Evolutionary conservation across 2,797 vertebrate genomes (phyloP), one percentile per base, ranked within the genome.

Genomic region (Danio albolineatus): DNA sequence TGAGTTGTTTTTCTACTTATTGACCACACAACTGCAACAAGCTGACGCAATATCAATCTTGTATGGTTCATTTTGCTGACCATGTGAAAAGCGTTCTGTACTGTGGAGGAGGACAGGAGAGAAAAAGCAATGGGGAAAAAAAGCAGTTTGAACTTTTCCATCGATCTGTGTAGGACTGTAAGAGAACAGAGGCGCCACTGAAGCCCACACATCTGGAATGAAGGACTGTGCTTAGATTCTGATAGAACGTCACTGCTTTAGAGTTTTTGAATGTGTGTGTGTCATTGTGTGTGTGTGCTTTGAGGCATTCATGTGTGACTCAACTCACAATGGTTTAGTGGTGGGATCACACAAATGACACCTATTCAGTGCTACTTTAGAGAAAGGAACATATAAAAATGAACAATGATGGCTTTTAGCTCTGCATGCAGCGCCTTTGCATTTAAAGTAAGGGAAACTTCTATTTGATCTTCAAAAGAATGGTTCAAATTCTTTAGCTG

Each of bases 101-200:
- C 10, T 76, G 36, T 39, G 39, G 73, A 70, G 56, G 67, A 78
- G 76, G 70, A 79, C 74, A 82, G 65, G 76, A 57, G 53, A 71
- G 67, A 78, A 69, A 56, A 79, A 48, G 17, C 16, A 70, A 54
- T 39, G 21, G 64, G 17, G 67, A 56, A 62, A 64, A 76, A 62
- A 82, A 56, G 38, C 57, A 21, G 13, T 82, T 62, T 73, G 41
- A 65, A 86, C 48, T 65, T 65, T 79, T 77, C 76, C 66, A 86
- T 84, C 77, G 76, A 86, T 85, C 77, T 85, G 66, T 73, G 65
- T 82, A 73, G 74, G 75, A 72, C 82, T 86, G 73, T 48, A 38
- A 12, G 43, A 84, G 66, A 85, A 73, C 72, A 74, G 82, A 82
- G 64, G 59, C 54, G 39, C 75, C 19, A 54, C 73, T 78, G 73